A percentile compares a stretch with the other conserved stretches of the same genome.
phyloP scores from a whole-genome alignment of 2,888 invertebrate genomes.

The Saturnia japonica region DNA sequence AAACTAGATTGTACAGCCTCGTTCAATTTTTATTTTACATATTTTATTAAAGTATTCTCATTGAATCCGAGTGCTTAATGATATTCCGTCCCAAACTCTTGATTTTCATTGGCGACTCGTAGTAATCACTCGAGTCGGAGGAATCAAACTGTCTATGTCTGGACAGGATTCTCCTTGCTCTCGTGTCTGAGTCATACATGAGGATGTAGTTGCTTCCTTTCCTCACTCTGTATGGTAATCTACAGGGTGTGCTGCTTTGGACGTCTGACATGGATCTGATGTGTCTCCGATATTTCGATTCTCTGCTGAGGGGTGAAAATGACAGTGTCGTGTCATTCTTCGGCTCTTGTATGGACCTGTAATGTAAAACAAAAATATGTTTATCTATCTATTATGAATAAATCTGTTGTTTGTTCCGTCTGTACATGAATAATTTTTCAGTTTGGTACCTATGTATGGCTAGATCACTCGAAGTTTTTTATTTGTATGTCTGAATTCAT shows the following conservation, averaged over 20 bases:
- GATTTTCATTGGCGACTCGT: slow-evolving; percentile 55
- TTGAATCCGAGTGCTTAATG: slow-evolving; percentile 72
- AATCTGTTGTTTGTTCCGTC: neutral
- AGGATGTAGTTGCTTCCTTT: slow-evolving; percentile 62
- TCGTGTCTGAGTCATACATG: slow-evolving; percentile 72
- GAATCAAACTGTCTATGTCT: slow-evolving; percentile 59
- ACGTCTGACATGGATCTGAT: slow-evolving; percentile 78
- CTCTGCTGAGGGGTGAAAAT: slow-evolving; percentile 66
- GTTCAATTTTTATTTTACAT: slow-evolving; percentile 38
- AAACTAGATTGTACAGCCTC: slow-evolving; percentile 64
- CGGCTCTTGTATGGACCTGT: slow-evolving; percentile 65
- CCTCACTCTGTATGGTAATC: slow-evolving; percentile 61
- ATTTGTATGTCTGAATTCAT: too few species aligned
- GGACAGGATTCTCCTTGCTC: slow-evolving; percentile 57
- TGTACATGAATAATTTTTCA: too few species aligned
- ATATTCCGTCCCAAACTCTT: slow-evolving; percentile 65
- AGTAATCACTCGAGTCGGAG: slow-evolving; percentile 70
- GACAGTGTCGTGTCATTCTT: slow-evolving; percentile 49
- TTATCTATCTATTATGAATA: neutral
- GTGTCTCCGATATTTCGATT: slow-evolving; percentile 67
- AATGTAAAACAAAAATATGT: slow-evolving; percentile 41
- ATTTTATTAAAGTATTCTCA: slow-evolving; percentile 67
- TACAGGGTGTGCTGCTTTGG: slow-evolving; percentile 72
- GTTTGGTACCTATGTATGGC: too few species aligned
- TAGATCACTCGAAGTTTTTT: too few species aligned